Evolutionary conservation across 2,888 invertebrate species (phyloP).

Genomic region (Flexamia atlantica): DNA sequence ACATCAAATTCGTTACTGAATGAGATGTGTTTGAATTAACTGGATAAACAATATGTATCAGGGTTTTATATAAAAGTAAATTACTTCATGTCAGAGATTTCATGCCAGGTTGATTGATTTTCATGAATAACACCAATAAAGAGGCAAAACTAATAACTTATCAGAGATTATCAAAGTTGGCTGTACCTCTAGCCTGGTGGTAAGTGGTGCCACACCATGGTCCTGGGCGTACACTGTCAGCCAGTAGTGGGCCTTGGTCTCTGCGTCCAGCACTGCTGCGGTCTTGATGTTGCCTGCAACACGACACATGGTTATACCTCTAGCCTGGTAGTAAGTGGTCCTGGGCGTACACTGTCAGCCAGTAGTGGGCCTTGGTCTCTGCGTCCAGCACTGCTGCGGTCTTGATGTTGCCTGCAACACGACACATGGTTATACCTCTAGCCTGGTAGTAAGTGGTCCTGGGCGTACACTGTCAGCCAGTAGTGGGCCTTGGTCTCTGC

Average conservation of each 20-base stretch:
- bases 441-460: conserved; percentile 91
- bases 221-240: conserved; percentile 96
- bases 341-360: conserved; percentile 96
- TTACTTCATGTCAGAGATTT: too few relatives aligned
- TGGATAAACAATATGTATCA: too few relatives aligned
- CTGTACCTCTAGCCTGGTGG: conserved; percentile 89
- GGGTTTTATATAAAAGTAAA: too few relatives aligned
- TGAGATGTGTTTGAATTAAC: too few relatives aligned
- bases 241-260: conserved; percentile 94
- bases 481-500: conserved; percentile 92
- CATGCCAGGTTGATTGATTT: too few relatives aligned
- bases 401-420: conserved; percentile 86
- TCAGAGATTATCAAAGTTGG: too few relatives aligned
- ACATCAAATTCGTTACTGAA: too few relatives aligned
- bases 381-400: conserved; percentile 92
- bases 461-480: conserved; percentile 96
- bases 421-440: conserved; percentile 81
- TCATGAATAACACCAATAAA: too few relatives aligned
- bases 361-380: conserved; percentile 92
- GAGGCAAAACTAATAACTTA: too few relatives aligned
- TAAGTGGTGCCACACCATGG: conserved; percentile 91
- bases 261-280: conserved; percentile 91
- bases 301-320: conserved; percentile 79
- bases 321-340: conserved; percentile 90
- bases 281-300: conserved; percentile 90